A percentile compares a stretch with the other conserved stretches of the same genome.
Evolutionary conservation across 2,888 invertebrate genomes (phyloP).

Genomic region (Himalopsyche japonica): DNA sequence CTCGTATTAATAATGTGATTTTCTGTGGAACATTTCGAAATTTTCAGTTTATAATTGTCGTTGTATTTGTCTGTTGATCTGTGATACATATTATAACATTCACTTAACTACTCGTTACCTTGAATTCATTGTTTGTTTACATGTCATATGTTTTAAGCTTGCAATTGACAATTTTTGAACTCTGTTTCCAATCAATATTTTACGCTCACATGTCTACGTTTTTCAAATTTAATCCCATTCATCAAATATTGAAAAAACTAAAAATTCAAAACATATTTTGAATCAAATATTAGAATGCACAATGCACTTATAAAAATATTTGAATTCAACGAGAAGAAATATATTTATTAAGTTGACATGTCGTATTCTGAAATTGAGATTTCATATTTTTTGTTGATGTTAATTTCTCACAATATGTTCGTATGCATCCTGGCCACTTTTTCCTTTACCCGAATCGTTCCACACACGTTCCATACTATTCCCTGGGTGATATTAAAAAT

Average conservation of each 20-base stretch:
- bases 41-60: neutral
- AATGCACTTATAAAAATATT: neutral
- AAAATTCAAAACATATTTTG: neutral
- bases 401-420: conserved; percentile 6
- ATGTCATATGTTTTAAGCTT: neutral
- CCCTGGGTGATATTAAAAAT: neutral
- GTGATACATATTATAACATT: neutral
- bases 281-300: neutral
- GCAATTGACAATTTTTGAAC: too few species aligned
- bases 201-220: too few species aligned
- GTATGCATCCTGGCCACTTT: neutral
- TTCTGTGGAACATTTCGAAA: neutral
- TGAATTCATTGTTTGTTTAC: neutral
- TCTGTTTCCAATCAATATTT: too few species aligned
- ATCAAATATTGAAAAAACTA: neutral
- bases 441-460: neutral
- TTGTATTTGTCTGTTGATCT: neutral
- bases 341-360: neutral
- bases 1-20: neutral
- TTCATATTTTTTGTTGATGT: neutral
- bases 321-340: neutral
- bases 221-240: neutral
- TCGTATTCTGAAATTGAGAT: neutral
- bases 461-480: neutral
- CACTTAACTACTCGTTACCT: too few species aligned